These are phyloP conservation scores for Tenebrio molitor DNA, from an alignment of 1,140 invertebrate genomes.

Conservation along the genomic window DNA sequence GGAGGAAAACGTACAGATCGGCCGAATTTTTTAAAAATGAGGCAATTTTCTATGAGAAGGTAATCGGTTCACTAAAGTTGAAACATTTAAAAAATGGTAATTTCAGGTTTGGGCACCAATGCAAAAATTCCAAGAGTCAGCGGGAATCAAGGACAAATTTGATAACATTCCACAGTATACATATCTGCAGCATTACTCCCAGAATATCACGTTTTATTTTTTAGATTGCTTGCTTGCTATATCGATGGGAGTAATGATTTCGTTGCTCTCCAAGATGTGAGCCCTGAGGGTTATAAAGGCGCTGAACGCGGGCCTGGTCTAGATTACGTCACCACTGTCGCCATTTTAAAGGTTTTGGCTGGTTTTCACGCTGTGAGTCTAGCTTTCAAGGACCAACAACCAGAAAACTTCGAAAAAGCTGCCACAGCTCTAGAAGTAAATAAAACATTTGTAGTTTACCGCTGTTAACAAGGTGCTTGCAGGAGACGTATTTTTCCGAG, in stretches of 20 bases:
- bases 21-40: constrained; percentile 79
- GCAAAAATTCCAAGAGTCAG: constrained; percentile 67
- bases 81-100: constrained; percentile 21
- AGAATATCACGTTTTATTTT: constrained; percentile 53
- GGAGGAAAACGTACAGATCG: constrained; percentile 75
- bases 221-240: constrained; percentile 69
- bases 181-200: constrained; percentile 22
- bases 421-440: constrained; percentile 63
- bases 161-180: constrained; percentile 68
- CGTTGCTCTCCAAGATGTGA: constrained; percentile 76
- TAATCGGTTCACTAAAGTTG: constrained; percentile 57
- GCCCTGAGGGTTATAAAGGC: constrained; percentile 68
- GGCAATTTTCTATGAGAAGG: constrained; percentile 75
- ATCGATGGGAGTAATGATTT: constrained; percentile 77
- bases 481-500: constrained; percentile 74
- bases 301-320: constrained; percentile 70
- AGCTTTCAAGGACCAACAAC: constrained; percentile 76
- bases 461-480: constrained; percentile 45
- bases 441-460: neutral
- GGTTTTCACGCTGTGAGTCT: constrained; percentile 78
- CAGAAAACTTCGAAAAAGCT: constrained; percentile 70
- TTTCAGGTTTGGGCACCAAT: constrained; percentile 67
- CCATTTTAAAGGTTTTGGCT: constrained; percentile 73
- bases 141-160: constrained; percentile 58
- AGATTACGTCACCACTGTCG: constrained; percentile 68